Conservation (phyloP, 2,888 invertebrate species). For the Notodonta ziczac region DNA sequence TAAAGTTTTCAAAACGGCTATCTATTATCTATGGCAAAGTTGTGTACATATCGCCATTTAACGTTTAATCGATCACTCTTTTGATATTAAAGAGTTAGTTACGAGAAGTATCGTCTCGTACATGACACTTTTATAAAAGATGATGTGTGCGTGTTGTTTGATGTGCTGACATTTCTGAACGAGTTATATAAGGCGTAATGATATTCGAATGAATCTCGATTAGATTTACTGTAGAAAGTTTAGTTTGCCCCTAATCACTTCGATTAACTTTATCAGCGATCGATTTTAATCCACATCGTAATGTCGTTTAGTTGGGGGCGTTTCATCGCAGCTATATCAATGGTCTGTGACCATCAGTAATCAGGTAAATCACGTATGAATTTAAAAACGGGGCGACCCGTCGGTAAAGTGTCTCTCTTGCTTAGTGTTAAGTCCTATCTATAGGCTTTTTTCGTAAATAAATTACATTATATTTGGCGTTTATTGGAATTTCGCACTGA, state of each 20-base stretch:
- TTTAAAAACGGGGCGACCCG: conserved; percentile 36
- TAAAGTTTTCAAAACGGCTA: not conserved
- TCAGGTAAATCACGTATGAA: conserved; percentile 28
- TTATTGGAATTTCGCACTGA: conserved; percentile 59
- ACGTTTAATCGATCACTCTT: not conserved
- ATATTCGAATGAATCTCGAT: conserved; percentile 47
- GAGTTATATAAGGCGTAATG: conserved; percentile 24
- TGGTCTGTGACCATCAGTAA: conserved; percentile 16
- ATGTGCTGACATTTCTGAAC: conserved; percentile 40
- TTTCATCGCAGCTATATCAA: conserved; percentile 26
- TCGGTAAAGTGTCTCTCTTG: conserved; percentile 51
- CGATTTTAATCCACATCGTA: conserved; percentile 16
- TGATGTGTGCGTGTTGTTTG: conserved; percentile 10
- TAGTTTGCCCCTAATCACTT: conserved; percentile 25
- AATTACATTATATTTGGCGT: conserved; percentile 46
- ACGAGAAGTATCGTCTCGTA: not conserved
- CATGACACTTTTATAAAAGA: not conserved
- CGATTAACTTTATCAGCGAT: too few relatives aligned
- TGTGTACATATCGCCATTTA: conserved; percentile 1
- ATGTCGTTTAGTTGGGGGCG: conserved; percentile 22
- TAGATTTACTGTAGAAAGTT: conserved; percentile 30
- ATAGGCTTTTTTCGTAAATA: conserved; percentile 54
- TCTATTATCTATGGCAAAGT: not conserved
- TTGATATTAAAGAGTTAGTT: not conserved
- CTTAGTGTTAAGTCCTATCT: conserved; percentile 50